Evolutionary conservation across 1,140 invertebrate species (phyloP).

Genomic region (Augochlora pura): DNA sequence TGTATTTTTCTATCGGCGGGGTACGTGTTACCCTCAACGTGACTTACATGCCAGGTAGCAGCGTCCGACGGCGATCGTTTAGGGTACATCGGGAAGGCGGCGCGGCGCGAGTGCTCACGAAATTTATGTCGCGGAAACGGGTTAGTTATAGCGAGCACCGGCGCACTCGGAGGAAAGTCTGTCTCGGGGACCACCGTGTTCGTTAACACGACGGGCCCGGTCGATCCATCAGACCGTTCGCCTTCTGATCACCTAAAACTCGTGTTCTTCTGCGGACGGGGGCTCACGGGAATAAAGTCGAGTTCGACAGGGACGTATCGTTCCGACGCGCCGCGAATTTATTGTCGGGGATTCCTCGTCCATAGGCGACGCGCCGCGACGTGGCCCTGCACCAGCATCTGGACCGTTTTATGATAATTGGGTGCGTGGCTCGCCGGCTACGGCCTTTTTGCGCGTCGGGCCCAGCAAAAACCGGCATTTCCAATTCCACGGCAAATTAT

Average conservation of each 20-base stretch:
- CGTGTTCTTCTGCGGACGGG: constrained; percentile 49
- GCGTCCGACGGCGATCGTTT: constrained; percentile 2
- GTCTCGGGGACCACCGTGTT: constrained; percentile 52
- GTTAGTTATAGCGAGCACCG: neutral
- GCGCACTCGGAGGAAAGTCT: neutral
- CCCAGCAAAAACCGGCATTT: neutral
- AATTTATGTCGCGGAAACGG: constrained; percentile 6
- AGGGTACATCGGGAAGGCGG: neutral
- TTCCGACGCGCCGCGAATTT: constrained; percentile 56
- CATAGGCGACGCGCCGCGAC: constrained; percentile 18
- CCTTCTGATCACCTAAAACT: constrained; percentile 47
- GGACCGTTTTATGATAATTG: constrained; percentile 71
- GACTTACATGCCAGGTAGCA: neutral
- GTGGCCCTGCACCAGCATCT: constrained; percentile 53
- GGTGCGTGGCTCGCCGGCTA: constrained; percentile 56
- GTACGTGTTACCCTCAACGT: constrained; percentile 6
- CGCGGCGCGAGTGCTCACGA: too few relatives aligned
- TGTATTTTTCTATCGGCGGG: constrained; percentile 11
- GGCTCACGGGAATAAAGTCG: constrained; percentile 50
- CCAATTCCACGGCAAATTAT: too few relatives aligned
- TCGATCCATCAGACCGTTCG: constrained; percentile 51
- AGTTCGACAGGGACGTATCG: constrained; percentile 57
- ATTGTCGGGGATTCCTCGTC: constrained; percentile 40
- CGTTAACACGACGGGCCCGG: constrained; percentile 50
- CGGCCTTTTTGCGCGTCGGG: constrained; percentile 57